These are phyloP conservation scores for Oryzias curvinotus DNA, from an alignment of 2,113 vertebrate species.

Conservation along the genomic window DNA sequence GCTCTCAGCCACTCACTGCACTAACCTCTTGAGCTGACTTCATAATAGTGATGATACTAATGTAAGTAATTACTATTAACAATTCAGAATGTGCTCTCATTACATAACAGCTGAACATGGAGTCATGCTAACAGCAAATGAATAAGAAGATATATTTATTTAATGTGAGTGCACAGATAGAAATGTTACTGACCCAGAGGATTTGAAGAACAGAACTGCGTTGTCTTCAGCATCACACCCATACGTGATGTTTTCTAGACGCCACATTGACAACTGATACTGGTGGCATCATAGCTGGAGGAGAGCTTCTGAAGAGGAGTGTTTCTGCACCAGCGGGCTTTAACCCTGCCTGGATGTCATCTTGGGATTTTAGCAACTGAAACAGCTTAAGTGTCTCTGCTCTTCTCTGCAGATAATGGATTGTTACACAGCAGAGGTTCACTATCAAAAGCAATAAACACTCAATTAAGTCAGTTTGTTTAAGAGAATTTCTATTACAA, in stretches of 20 bases:
- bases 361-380: constrained; percentile 14
- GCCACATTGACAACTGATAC: constrained; percentile 26
- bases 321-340: constrained; percentile 13
- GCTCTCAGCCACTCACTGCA: constrained; percentile 46
- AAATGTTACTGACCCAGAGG: constrained; percentile 32
- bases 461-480: too few relatives aligned
- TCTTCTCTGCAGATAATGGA: constrained; percentile 8
- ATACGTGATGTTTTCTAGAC: constrained; percentile 19
- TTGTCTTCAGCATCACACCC: constrained; percentile 20
- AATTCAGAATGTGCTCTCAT: constrained; percentile 47
- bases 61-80: constrained; percentile 64
- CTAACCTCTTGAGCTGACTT: constrained; percentile 50
- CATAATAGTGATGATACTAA: constrained; percentile 61
- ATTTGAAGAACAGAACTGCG: constrained; percentile 16
- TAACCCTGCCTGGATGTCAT: constrained; percentile 7
- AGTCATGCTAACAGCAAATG: constrained; percentile 22
- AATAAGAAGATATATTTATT: constrained; percentile 46
- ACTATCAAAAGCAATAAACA: constrained; percentile 20
- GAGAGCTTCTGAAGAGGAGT: neutral
- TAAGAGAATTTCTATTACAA: too few relatives aligned
- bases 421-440: constrained; percentile 14
- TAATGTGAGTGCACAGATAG: constrained; percentile 26
- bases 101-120: constrained; percentile 34
- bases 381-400: constrained; percentile 10
- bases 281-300: constrained; percentile 28